A percentile compares a stretch with the other conserved stretches of the same genome.
Conservation (phyloP, 2,888 invertebrate species). For the Drosophila lacicola region DNA sequence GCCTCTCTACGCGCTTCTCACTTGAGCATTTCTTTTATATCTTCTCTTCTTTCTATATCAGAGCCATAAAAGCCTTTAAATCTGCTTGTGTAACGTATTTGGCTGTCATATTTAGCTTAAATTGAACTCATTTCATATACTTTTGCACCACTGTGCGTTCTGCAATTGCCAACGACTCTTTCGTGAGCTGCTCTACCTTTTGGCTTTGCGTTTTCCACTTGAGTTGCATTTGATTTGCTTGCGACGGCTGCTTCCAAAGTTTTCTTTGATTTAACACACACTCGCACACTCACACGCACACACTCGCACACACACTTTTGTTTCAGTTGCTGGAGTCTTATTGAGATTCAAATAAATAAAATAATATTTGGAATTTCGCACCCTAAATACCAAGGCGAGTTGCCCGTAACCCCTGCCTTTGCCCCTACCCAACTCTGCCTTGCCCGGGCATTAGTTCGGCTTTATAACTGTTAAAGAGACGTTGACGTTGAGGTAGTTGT, state of each 20-base stretch:
- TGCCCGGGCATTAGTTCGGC: slow-evolving; percentile 71
- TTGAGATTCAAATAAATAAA: slow-evolving; percentile 82
- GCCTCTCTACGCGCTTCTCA: not conserved
- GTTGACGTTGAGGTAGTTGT: slow-evolving; percentile 71
- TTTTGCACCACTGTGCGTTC: slow-evolving; percentile 55
- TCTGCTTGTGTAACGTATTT: slow-evolving; percentile 18
- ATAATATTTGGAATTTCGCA: slow-evolving; percentile 83
- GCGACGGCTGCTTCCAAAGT: slow-evolving; percentile 44
- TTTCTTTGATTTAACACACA: slow-evolving; percentile 39
- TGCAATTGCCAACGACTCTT: slow-evolving; percentile 19
- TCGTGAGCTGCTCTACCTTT: slow-evolving; percentile 54
- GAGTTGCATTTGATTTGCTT: slow-evolving; percentile 64
- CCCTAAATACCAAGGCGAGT: slow-evolving; percentile 71
- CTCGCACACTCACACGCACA: slow-evolving; percentile 9
- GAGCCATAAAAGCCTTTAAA: too few species aligned
- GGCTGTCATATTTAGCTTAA: not conserved
- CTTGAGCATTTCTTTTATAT: not conserved
- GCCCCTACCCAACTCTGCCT: slow-evolving; percentile 2
- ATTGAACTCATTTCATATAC: not conserved
- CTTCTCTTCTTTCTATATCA: too few species aligned
- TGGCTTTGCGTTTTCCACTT: slow-evolving; percentile 70
- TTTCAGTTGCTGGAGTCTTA: slow-evolving; percentile 50
- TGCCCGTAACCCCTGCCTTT: slow-evolving; percentile 6
- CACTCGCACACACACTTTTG: slow-evolving; percentile 17
- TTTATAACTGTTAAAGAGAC: slow-evolving; percentile 72